These are phyloP conservation scores for Eurosta solidaginis DNA, from an alignment of 1,140 invertebrate species.

Conservation along the genomic window DNA sequence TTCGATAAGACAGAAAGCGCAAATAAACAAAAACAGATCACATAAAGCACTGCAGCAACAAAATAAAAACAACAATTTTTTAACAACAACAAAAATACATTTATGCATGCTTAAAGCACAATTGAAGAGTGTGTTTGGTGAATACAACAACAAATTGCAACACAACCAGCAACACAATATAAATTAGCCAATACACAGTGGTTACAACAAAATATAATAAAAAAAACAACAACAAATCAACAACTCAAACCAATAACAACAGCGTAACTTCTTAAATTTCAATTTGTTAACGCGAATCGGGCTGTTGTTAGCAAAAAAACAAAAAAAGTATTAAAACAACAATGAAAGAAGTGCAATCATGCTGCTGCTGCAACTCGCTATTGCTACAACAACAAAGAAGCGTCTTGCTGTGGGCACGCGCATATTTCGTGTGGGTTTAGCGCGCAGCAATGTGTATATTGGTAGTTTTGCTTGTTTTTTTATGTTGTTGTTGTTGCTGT, in stretches of 20 bases:
- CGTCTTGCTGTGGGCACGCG: background rate
- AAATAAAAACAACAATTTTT: background rate
- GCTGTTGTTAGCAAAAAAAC: background rate
- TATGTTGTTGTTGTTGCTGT: constrained; percentile 30
- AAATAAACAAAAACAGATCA: background rate
- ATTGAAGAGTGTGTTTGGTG: constrained; percentile 24
- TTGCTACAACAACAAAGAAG: background rate
- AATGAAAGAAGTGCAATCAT: background rate
- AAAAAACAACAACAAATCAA: background rate
- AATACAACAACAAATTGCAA: constrained; percentile 28
- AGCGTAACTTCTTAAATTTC: constrained; percentile 36
- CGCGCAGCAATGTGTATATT: background rate
- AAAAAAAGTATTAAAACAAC: background rate
- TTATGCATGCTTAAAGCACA: background rate
- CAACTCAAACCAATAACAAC: no score
- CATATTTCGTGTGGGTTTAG: background rate
- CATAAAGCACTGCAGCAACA: background rate
- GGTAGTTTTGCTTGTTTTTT: no score
- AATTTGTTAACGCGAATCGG: constrained; percentile 26
- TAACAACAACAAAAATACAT: background rate
- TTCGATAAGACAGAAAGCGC: background rate
- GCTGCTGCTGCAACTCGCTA: constrained; percentile 37
- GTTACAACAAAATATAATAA: background rate
- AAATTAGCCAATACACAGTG: constrained; percentile 25
- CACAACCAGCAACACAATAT: constrained; percentile 35